phyloP scores from a whole-genome alignment of 2,888 invertebrate species.

The Phaedon cochleariae region DNA sequence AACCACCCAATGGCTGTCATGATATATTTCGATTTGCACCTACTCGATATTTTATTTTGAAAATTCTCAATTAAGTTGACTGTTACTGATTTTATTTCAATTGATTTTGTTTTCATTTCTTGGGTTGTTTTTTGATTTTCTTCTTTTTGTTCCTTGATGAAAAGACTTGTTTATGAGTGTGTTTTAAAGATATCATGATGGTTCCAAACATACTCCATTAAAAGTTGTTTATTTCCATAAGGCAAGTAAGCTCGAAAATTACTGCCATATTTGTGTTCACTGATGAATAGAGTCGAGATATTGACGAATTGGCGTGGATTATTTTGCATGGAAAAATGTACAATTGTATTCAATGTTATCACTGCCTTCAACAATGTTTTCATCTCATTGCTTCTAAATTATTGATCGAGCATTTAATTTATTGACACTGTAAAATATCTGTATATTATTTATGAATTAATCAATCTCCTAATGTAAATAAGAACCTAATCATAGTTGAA shows the following conservation, averaged over 20 bases:
- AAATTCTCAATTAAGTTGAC: no score
- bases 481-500: slow-evolving; percentile 42
- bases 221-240: no score
- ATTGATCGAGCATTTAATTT: slow-evolving; percentile 46
- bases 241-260: no score
- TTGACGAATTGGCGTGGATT: slow-evolving; percentile 44
- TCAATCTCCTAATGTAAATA: slow-evolving; percentile 33
- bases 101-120: no score
- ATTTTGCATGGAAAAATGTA: slow-evolving; percentile 37
- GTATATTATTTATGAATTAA: slow-evolving; percentile 43
- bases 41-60: neutral
- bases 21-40: neutral
- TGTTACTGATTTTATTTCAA: no score
- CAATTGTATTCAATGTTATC: slow-evolving; percentile 50
- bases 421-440: slow-evolving; percentile 43
- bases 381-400: slow-evolving; percentile 47
- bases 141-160: no score
- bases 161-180: no score
- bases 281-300: slow-evolving; percentile 30
- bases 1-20: neutral
- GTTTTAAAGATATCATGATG: slow-evolving; percentile 11
- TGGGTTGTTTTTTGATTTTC: no score
- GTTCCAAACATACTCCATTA: slow-evolving; percentile 18
- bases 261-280: slow-evolving; percentile 50
- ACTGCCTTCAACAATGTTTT: slow-evolving; percentile 49